phyloP scores from a whole-genome alignment of 2,797 vertebrate species.

The Chromobotia macracanthus region DNA sequence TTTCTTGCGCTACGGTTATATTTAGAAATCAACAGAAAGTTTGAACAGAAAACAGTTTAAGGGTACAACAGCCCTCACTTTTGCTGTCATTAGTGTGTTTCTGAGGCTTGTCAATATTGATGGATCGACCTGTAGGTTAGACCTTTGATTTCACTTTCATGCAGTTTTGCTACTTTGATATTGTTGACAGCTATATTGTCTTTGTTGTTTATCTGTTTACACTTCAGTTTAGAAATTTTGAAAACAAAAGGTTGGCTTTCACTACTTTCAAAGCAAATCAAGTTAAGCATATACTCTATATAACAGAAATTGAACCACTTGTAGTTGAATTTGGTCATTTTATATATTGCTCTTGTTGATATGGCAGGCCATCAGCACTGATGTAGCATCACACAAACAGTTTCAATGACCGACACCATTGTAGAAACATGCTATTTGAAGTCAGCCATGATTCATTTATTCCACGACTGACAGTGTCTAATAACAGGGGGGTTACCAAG shows the following conservation, averaged over 20 bases:
- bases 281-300: no score
- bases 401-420: not conserved
- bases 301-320: no score
- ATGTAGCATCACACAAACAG: not conserved
- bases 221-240: no score
- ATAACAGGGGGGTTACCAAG: not conserved
- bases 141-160: not conserved
- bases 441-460: not conserved
- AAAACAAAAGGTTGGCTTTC: no score
- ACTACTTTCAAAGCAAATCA: no score
- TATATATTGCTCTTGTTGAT: not conserved
- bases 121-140: not conserved
- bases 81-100: not conserved
- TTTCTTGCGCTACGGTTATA: conserved; percentile 61
- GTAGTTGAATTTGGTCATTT: not conserved
- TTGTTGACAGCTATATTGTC: not conserved
- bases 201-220: not conserved
- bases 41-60: conserved; percentile 57
- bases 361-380: not conserved
- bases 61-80: not conserved
- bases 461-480: not conserved
- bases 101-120: not conserved
- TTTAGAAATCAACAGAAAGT: conserved; percentile 63
- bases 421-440: not conserved
- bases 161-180: not conserved